Base-by-base conservation (phyloP, 1,140 invertebrate genomes). In the Ylistrum balloti region DNA sequence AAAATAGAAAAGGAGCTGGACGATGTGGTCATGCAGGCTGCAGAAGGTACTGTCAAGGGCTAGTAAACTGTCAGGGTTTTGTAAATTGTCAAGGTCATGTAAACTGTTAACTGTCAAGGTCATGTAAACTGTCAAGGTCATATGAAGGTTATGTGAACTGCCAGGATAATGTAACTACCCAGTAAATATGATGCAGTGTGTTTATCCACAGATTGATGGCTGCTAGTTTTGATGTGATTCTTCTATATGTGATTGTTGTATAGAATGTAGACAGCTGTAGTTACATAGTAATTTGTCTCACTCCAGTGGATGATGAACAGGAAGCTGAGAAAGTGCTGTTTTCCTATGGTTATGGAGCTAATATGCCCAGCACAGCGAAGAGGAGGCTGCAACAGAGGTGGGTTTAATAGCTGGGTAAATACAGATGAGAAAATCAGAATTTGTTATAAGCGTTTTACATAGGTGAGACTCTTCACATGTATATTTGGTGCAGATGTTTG, bases 321-420 rank as follows among this genome's bases (percentile, higher is more conserved):
- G 96, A 96, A 86, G 95, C 96, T 33, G 95, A 96, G 45, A 95
- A 94, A 85, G 95, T 96, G 11, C 88, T 96, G 85, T 96, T 96
- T 89, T 96, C 96, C 0, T 96, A 96, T 92, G 96, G 96, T 22
- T 96, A 96, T 94, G 96, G 96, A 86, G 96, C 96, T 33, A 96
- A 96, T 92, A 93, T 96, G 33, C 95, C 96, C 33, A 96, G 95
- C 41, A 96, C 95, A 86, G 91, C 96, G 0, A 96, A 96, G 91
- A 88, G 96, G 92, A 91, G 96, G 90, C 93, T 96, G 87, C 95
- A 96, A 88, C 96, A 96, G 85, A 96, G 95, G 95, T 96, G 91
- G 90, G 88, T 38, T 28, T 74, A 3, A 28, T 5, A n/a, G 56
- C 56, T 3, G 13, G 15, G 20, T 5, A 74, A 28, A 74, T 74